Percentiles rank a stretch among this genome's conserved stretches.
These are phyloP conservation scores for Selenia dentaria DNA, from an alignment of 2,888 invertebrate genomes.

Conservation along the genomic window DNA sequence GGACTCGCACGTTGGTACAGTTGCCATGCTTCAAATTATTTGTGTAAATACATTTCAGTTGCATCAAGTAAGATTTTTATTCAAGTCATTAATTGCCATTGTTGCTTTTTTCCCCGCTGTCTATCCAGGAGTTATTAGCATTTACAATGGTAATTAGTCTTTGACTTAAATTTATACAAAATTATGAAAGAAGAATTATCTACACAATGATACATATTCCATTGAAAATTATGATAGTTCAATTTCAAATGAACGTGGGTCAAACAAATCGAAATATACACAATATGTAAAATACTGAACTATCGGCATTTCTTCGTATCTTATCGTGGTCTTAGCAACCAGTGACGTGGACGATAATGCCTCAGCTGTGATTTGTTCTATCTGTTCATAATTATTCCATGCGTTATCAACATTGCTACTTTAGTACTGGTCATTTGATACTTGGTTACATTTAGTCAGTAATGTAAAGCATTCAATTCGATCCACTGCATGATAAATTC, in stretches of 20 bases:
- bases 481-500: constrained; percentile 28
- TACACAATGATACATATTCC: too few relatives aligned
- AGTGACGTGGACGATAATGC: constrained; percentile 50
- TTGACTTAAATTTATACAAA: too few relatives aligned
- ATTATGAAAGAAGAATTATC: too few relatives aligned
- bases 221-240: background rate
- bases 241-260: constrained; percentile 38
- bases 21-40: too few relatives aligned
- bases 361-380: constrained; percentile 51
- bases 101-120: too few relatives aligned
- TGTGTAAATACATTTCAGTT: too few relatives aligned
- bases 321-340: constrained; percentile 60
- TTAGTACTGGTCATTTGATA: constrained; percentile 21
- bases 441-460: constrained; percentile 15
- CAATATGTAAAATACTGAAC: too few relatives aligned
- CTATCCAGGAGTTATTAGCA: too few relatives aligned
- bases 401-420: constrained; percentile 42
- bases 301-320: constrained; percentile 52
- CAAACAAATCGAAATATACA: constrained; percentile 44
- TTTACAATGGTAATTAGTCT: too few relatives aligned
- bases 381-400: constrained; percentile 34
- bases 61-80: too few relatives aligned
- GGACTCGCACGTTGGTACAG: too few relatives aligned
- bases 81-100: too few relatives aligned
- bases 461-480: constrained; percentile 29